Conservation (phyloP, 1,140 invertebrate species). For the Holcopasites calliopsidis region DNA sequence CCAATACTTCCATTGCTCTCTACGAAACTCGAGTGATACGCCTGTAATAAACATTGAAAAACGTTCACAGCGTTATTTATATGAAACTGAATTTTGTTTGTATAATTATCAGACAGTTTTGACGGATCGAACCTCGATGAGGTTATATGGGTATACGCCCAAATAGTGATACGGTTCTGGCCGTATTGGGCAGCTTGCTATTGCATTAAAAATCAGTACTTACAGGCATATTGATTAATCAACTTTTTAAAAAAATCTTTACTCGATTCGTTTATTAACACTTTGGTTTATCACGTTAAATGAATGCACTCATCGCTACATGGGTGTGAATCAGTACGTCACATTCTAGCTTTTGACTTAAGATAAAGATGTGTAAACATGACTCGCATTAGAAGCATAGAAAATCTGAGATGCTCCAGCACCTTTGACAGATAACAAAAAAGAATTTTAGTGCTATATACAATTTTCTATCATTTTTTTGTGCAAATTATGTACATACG, state of each 20-base stretch:
- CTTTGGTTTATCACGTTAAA: not conserved
- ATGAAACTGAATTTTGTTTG: too few relatives aligned
- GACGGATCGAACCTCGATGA: not conserved
- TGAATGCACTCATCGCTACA: not conserved
- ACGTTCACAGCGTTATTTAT: not conserved
- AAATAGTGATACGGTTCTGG: not conserved
- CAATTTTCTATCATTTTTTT: not conserved
- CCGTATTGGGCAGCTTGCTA: too few relatives aligned
- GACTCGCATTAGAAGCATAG: not conserved
- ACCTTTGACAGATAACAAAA: not conserved
- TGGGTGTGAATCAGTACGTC: not conserved
- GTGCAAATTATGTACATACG: not conserved
- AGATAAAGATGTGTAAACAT: not conserved
- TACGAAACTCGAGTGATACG: slow-evolving; percentile 95
- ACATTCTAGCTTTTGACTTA: not conserved
- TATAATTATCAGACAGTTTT: too few relatives aligned
- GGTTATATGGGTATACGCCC: not conserved
- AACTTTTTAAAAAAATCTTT: too few relatives aligned
- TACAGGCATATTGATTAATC: slow-evolving; percentile 19
- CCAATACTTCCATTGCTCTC: slow-evolving; percentile 89
- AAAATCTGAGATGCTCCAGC: not conserved
- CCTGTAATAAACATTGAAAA: slow-evolving; percentile 80
- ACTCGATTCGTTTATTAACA: not conserved
- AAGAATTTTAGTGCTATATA: not conserved
- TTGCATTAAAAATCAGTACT: not conserved